Base-by-base conservation (phyloP, 1,140 invertebrate species). In the Dreissena polymorpha region DNA sequence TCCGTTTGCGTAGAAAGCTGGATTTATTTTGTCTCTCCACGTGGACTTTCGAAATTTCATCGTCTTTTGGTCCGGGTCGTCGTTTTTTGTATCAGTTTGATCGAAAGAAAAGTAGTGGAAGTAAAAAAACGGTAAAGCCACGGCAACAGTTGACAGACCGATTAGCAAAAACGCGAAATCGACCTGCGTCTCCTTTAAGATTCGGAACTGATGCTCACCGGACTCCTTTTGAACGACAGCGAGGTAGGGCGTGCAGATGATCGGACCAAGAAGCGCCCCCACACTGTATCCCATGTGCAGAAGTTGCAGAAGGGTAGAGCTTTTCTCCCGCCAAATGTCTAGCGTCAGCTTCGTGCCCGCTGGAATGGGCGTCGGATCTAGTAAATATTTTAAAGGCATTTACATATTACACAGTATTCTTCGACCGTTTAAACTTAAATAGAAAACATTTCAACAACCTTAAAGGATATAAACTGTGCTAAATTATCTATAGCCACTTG, bases 261-360 rank as follows among this genome's bases (percentile, higher is more conserved):
- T 65, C 0, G 81, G 81, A n/a, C 16, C 81, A 1, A 71, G 18
- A 6, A 83, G 50, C 13, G 81, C 81, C 27, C 81, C 81, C n/a
- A 83, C 65, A 12, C 81, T 65, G 60, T 76, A 83, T n/a, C 81
- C 81, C 67, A 77, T 83, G 25, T 83, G 81, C n/a, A 83, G 39
- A 18, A 77, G 23, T 27, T 83, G 81, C 10, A 83, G 39, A 50
- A 64, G 39, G 0, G 27, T 76, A 3, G 67, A 57, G 51, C 57
- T 77, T 23, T 53, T 75, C 16, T 83, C 81, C 49, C 70, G 69
- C 81, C 81, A 83, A n/a, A 83, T 70, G 14, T 71, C 23, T 2
- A 83, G 65, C 13, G 68, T 67, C 21, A 82, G 60, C 12, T 70
- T 25, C 12, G 79, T 82, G 51, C 68, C 79, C 71, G 68, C 79